A percentile compares a stretch with the other conserved stretches of the same genome.
Evolutionary conservation across 2,888 invertebrate genomes (phyloP).

Genomic region (Theretra japonica): DNA sequence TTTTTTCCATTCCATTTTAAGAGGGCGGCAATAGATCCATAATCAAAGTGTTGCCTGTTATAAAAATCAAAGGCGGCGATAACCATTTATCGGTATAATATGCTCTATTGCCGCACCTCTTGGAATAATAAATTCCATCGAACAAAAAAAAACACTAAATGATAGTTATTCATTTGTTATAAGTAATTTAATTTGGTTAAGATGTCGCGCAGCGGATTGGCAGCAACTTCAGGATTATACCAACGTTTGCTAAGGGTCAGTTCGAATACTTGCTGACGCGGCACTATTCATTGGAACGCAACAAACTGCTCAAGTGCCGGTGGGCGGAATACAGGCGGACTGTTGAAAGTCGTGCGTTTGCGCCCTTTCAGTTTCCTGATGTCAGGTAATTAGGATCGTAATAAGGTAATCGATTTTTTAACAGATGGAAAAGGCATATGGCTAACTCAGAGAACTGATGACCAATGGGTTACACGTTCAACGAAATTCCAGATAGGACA

Average conservation of each 20-base stretch:
- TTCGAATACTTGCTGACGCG: slow-evolving; percentile 51
- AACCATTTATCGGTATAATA: too few species aligned
- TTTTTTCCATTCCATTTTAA: too few species aligned
- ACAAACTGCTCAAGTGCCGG: slow-evolving; percentile 54
- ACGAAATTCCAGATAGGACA: too few species aligned
- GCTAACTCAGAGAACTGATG: too few species aligned
- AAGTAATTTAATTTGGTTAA: slow-evolving; percentile 35
- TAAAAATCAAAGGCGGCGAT: too few species aligned
- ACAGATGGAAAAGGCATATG: neutral
- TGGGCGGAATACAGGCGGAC: slow-evolving; percentile 51
- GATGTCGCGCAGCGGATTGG: slow-evolving; percentile 56
- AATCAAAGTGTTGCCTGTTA: too few species aligned
- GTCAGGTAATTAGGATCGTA: slow-evolving; percentile 51
- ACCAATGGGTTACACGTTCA: too few species aligned
- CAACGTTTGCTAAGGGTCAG: slow-evolving; percentile 59
- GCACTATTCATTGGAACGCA: slow-evolving; percentile 57
- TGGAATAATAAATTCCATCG: too few species aligned
- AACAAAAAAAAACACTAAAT: too few species aligned
- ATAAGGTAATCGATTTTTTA: neutral
- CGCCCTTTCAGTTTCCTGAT: slow-evolving; percentile 52
- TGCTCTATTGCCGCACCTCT: too few species aligned
- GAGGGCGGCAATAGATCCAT: too few species aligned
- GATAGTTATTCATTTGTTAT: neutral
- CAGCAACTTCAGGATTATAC: slow-evolving; percentile 53
- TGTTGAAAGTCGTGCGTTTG: slow-evolving; percentile 41